Evolutionary conservation across 2,113 vertebrate species (phyloP), one percentile per base, ranked within the genome.

Genomic region (Cygnus buccinator): DNA sequence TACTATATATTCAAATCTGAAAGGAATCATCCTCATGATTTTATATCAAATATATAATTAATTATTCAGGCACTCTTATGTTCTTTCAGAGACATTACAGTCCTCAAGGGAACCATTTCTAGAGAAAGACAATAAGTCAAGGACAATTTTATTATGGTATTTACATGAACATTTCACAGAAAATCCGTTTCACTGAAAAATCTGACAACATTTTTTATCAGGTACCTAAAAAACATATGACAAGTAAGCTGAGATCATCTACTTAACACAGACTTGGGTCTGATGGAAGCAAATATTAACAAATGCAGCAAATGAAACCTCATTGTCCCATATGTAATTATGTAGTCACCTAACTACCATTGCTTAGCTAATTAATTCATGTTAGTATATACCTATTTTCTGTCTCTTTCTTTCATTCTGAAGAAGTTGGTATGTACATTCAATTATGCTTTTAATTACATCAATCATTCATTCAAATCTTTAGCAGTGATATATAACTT

Each of bases 321-420:
- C 84, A 41, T 65, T 91, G 54, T 71, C 77, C 54, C 77, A 87
- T 78, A 87, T 33, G 39, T 89, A 89, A 95, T 96, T 91, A 76
- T 73, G 22, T 37, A 92, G 54, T 43, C 50, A 44, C 31, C 50
- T 94, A 94, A 92, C 92, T 94, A 96, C 89, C 21, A 74, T 73
- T 70, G 13, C 13, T 91, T 92, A 44, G 17, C 6, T 95, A 96
- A 90, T 93, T 95, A 95, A 94, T 95, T 96, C 92, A 70, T 95
- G 89, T 87, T 66, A 37, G 41, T 92, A 50, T 58, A 66, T 65
- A 89, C 20, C 4, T 16, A 61, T 90, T 87, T 90, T 87, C 28
- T 35, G 65, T 87, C 65, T 90, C 50, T 91, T 62, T 77, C 25
- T 73, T 90, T 73, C 48, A 70, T 44, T 89, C 41, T 87, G 28